Conservation (phyloP, 2,888 invertebrate genomes). For the Aradus depressus region DNA sequence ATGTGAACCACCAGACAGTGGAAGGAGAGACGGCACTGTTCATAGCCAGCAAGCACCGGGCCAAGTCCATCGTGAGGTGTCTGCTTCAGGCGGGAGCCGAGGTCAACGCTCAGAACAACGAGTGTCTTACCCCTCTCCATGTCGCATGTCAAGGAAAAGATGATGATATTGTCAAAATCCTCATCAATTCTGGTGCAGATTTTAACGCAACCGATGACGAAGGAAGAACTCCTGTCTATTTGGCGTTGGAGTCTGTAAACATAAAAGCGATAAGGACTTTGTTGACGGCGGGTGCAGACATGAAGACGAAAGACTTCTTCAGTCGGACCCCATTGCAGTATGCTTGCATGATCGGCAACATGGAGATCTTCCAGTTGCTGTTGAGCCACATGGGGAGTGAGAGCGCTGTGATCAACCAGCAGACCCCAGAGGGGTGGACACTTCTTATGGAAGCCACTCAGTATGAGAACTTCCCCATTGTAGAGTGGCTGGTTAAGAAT, state of each 20-base stretch:
- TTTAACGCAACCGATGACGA: slow-evolving; percentile 20
- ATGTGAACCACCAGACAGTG: slow-evolving; percentile 22
- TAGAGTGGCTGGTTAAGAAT: slow-evolving; percentile 18
- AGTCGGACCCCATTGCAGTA: slow-evolving; percentile 21
- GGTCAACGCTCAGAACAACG: slow-evolving; percentile 19
- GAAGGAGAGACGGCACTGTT: slow-evolving; percentile 23
- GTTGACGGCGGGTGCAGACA: slow-evolving; percentile 19
- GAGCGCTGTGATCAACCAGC: slow-evolving; percentile 16
- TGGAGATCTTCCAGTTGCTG: slow-evolving; percentile 21
- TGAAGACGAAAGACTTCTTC: slow-evolving; percentile 18
- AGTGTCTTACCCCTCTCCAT: slow-evolving; percentile 23
- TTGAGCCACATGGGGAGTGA: slow-evolving; percentile 13
- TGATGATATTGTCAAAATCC: slow-evolving; percentile 13
- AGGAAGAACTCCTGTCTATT: slow-evolving; percentile 20
- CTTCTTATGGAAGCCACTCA: slow-evolving; percentile 25
- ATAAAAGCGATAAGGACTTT: slow-evolving; percentile 8
- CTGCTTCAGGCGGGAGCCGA: slow-evolving; percentile 10
- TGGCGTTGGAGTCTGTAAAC: slow-evolving; percentile 20
- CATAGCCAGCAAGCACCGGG: slow-evolving; percentile 10
- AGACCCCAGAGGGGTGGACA: slow-evolving; percentile 24
- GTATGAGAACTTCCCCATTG: slow-evolving; percentile 19
- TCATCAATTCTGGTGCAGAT: slow-evolving; percentile 18
- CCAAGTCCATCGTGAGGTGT: slow-evolving; percentile 11
- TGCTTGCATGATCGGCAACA: slow-evolving; percentile 22
- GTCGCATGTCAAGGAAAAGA: slow-evolving; percentile 19